Evolutionary conservation across 2,113 vertebrate genomes (phyloP).

Genomic region (Pagrus major): DNA sequence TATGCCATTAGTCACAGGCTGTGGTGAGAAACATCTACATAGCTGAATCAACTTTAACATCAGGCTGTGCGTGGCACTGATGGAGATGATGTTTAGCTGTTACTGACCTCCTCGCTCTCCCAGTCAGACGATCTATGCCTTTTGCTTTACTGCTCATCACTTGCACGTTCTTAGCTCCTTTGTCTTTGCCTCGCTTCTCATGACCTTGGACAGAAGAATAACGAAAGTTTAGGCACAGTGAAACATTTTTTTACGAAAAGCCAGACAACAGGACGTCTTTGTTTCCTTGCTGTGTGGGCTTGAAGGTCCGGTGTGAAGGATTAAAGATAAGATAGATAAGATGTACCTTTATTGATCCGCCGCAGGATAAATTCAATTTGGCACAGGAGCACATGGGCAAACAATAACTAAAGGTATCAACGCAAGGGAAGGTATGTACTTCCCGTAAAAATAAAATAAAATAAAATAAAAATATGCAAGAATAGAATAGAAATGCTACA

Average conservation of each 20-base stretch:
- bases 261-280: not conserved
- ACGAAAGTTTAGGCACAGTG: not conserved
- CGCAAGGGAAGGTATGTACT: too few species aligned
- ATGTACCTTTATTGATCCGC: too few species aligned
- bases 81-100: not conserved
- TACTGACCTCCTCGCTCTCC: slow-evolving; percentile 93
- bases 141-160: slow-evolving; percentile 90
- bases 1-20: slow-evolving; percentile 20
- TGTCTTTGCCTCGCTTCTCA: slow-evolving; percentile 80
- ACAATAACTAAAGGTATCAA: too few species aligned
- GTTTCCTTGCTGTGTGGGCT: too few species aligned
- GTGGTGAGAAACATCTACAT: slow-evolving; percentile 1
- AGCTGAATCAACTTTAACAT: slow-evolving; percentile 10
- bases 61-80: not conserved
- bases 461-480: too few species aligned
- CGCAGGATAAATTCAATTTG: too few species aligned
- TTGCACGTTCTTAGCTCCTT: slow-evolving; percentile 78
- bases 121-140: slow-evolving; percentile 95
- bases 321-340: too few species aligned
- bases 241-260: not conserved
- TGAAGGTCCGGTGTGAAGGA: too few species aligned
- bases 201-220: slow-evolving; percentile 82
- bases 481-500: too few species aligned
- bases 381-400: too few species aligned
- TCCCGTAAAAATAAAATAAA: too few species aligned